phyloP scores from a whole-genome alignment of 2,113 vertebrate genomes.

The Pygoscelis adeliae region DNA sequence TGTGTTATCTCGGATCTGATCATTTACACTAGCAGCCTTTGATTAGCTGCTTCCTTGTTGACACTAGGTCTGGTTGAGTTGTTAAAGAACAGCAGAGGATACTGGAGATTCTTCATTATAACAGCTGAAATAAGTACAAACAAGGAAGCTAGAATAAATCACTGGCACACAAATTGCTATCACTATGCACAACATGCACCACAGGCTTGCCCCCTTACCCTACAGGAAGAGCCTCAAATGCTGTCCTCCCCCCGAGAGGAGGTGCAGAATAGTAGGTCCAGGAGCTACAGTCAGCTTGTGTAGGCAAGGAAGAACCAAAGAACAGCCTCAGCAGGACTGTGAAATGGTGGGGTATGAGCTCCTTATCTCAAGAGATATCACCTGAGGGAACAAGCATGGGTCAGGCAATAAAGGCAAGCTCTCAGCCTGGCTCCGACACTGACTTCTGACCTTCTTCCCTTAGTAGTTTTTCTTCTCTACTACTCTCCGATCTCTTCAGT shows the following conservation, averaged over 20 bases:
- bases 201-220: neutral
- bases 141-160: neutral
- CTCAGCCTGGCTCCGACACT: neutral
- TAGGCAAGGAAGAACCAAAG: neutral
- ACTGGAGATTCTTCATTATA: neutral
- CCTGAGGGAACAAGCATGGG: neutral
- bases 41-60: constrained; percentile 38
- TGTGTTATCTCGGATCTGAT: neutral
- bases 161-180: neutral
- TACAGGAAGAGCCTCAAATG: neutral
- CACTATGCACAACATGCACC: neutral
- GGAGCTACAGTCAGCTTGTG: neutral
- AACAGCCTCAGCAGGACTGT: neutral
- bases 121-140: neutral
- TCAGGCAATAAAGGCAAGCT: neutral
- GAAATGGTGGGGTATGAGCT: neutral
- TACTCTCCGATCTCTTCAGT: neutral
- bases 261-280: neutral
- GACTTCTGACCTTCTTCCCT: neutral
- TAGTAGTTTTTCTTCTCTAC: neutral
- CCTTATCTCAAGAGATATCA: neutral
- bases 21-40: neutral
- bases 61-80: neutral
- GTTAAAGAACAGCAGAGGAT: neutral
- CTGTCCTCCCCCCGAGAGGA: neutral